A percentile compares a stretch with the other conserved stretches of the same genome.
Evolutionary conservation across 2,888 invertebrate genomes (phyloP).

Genomic region (Lathronympha strigana): DNA sequence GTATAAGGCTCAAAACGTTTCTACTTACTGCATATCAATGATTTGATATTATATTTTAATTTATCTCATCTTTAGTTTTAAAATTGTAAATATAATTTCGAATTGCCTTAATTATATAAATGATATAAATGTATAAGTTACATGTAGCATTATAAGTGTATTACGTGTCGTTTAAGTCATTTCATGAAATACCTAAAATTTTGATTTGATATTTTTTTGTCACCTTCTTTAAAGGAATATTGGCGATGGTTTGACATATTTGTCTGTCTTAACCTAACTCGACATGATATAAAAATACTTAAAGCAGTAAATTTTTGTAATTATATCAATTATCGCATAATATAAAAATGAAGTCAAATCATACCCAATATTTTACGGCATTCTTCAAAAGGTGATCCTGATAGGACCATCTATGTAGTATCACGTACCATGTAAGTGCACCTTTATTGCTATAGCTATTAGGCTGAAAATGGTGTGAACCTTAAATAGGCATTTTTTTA

Average conservation of each 20-base stretch:
- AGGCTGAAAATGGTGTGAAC: slow-evolving; percentile 42
- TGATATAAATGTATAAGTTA: neutral
- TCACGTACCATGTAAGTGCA: slow-evolving; percentile 57
- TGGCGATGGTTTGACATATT: slow-evolving; percentile 12
- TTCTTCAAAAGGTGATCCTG: slow-evolving; percentile 44
- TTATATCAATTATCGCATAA: too few species aligned
- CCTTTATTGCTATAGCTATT: slow-evolving; percentile 51
- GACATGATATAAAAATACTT: neutral
- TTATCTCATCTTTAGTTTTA: slow-evolving; percentile 22
- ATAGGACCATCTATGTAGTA: slow-evolving; percentile 54
- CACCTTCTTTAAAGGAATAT: neutral
- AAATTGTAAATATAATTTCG: slow-evolving; percentile 20
- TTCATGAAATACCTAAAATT: slow-evolving; percentile 15
- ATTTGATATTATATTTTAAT: slow-evolving; percentile 15
- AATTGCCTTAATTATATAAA: slow-evolving; percentile 12
- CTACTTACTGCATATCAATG: slow-evolving; percentile 23
- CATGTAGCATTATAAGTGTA: neutral
- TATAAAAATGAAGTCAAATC: neutral
- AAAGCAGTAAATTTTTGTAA: too few species aligned
- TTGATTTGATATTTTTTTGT: slow-evolving; percentile 16
- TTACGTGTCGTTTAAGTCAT: slow-evolving; percentile 10
- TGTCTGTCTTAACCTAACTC: neutral
- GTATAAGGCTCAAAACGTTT: slow-evolving; percentile 33
- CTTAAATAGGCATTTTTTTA: too few species aligned
- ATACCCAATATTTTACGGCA: slow-evolving; percentile 24